phyloP scores from a whole-genome alignment of 2,113 vertebrate genomes.

The Hyla sarda region DNA sequence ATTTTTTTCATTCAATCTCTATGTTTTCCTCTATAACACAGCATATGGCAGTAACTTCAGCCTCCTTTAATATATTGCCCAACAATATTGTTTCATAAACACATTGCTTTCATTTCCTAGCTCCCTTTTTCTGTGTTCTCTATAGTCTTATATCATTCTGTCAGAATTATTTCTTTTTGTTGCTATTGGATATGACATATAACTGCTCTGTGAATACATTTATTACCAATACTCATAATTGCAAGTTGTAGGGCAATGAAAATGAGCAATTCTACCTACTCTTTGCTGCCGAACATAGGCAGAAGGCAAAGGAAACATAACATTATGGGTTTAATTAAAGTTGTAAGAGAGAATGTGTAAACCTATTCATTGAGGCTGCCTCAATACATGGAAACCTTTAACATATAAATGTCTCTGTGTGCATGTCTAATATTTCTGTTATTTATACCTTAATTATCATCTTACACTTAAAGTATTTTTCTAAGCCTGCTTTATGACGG shows the following conservation, averaged over 20 bases:
- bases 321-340: not conserved
- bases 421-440: not conserved
- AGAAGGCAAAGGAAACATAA: not conserved
- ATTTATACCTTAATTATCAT: slow-evolving; percentile 16
- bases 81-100: not conserved
- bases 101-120: not conserved
- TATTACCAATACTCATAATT: not conserved
- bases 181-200: not conserved
- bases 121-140: not conserved
- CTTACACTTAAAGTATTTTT: not conserved
- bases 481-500: not conserved
- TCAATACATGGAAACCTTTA: not conserved
- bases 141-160: not conserved
- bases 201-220: not conserved
- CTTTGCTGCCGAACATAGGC: not conserved
- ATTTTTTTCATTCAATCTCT: no score
- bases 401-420: not conserved
- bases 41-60: not conserved
- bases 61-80: not conserved
- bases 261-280: not conserved
- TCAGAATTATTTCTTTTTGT: not conserved
- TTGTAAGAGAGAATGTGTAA: not conserved
- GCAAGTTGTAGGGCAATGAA: not conserved
- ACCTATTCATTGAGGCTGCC: not conserved
- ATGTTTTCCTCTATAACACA: not conserved